A percentile compares a stretch with the other conserved stretches of the same genome.
Evolutionary conservation across 2,888 invertebrate genomes (phyloP).

Genomic region (Polydrusus tereticollis): DNA sequence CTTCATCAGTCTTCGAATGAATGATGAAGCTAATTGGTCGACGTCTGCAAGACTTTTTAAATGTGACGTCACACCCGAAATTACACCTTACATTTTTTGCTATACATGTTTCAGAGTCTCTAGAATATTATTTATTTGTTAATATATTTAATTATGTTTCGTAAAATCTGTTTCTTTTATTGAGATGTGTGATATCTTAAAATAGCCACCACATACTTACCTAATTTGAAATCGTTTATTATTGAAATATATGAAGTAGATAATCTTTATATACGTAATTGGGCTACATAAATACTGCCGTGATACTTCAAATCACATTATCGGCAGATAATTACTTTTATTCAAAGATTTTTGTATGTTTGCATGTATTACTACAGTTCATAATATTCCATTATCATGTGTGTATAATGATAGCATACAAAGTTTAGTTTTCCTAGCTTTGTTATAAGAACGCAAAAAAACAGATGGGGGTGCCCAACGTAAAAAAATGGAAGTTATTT

Average conservation of each 20-base stretch:
- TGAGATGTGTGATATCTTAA: too few relatives aligned
- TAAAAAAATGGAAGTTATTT: slow-evolving; percentile 6
- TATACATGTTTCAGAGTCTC: not conserved
- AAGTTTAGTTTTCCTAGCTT: not conserved
- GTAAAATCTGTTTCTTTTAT: not conserved
- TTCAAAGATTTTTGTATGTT: not conserved
- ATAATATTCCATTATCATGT: too few relatives aligned
- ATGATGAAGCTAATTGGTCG: too few relatives aligned
- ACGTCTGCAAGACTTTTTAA: too few relatives aligned
- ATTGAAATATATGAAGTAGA: too few relatives aligned
- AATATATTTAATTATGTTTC: not conserved
- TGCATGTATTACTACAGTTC: too few relatives aligned
- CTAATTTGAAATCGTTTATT: too few relatives aligned
- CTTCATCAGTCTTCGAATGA: too few relatives aligned
- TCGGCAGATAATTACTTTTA: slow-evolving; percentile 4
- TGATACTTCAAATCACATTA: slow-evolving; percentile 3
- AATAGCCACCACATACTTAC: too few relatives aligned
- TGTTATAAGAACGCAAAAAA: not conserved
- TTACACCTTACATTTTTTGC: not conserved
- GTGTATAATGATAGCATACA: not conserved
- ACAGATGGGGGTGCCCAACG: not conserved
- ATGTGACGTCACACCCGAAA: too few relatives aligned
- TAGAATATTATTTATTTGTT: not conserved
- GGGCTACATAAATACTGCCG: not conserved
- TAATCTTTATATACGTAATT: not conserved